Evolutionary conservation across 35 echinoderm and acorn worm species (phyloP).

Genomic region (Amphiura filiformis): DNA sequence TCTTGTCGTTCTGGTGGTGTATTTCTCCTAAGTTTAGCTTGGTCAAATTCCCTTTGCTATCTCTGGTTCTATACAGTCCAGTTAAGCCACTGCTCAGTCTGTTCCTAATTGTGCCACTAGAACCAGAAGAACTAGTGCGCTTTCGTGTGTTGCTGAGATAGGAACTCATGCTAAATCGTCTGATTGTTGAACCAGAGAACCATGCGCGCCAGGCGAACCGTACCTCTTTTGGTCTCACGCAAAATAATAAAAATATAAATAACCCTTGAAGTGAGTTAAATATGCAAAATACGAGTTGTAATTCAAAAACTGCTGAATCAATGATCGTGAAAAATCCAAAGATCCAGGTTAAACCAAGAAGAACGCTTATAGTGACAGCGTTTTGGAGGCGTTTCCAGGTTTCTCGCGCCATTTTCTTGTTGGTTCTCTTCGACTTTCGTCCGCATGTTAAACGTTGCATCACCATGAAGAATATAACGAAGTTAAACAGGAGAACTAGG

Average conservation of each 20-base stretch:
- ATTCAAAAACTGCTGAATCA: conserved; percentile 14
- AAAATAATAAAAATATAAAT: conserved; percentile 65
- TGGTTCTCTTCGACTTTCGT: background rate
- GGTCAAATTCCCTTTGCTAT: background rate
- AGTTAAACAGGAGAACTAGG: conserved; percentile 50
- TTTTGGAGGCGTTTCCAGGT: conserved; percentile 42
- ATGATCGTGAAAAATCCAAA: conserved; percentile 43
- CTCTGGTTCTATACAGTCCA: background rate
- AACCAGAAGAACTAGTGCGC: background rate
- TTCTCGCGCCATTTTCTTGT: background rate
- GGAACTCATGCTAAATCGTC: background rate
- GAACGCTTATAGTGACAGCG: conserved; percentile 36
- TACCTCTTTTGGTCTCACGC: conserved; percentile 40
- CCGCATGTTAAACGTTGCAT: conserved; percentile 34
- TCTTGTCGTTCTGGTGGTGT: background rate
- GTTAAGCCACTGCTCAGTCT: no score
- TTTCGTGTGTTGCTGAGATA: background rate
- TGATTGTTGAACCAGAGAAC: background rate
- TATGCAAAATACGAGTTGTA: conserved; percentile 58
- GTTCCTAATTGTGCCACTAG: background rate
- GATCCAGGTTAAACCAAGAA: conserved; percentile 60
- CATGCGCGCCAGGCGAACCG: background rate
- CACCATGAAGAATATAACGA: conserved; percentile 45
- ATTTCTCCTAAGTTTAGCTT: background rate
- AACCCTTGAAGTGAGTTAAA: conserved; percentile 65